Base-by-base conservation (phyloP, 2,888 invertebrate genomes). In the Drosophila austrosaltans region DNA sequence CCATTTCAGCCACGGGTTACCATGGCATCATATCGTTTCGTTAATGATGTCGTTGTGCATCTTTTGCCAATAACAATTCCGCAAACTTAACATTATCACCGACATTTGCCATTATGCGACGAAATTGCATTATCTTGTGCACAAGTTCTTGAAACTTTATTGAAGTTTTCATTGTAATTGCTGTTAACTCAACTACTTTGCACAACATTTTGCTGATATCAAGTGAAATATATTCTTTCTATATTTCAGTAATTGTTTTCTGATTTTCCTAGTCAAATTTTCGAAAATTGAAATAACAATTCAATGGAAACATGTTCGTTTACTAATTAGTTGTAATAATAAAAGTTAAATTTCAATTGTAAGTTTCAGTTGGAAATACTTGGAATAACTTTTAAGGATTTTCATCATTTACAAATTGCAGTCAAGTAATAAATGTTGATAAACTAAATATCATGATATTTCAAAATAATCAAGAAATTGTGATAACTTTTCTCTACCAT, bases 21-120 rank as follows among this genome's bases (percentile, higher is more conserved):
- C 63, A 40, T 70, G 54, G 57, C 57, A 32, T 56, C 39, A 54
- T 5, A 10, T 57, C 74, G 53, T 42, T 65, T 54, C 66, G 74
- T 81, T 87, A 84, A 87, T 84, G 84, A 78, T 69, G 70, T 63
- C 85, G 63, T 82, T 82, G 67, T 69, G 64, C 65, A 72, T 69
- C 67, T 70, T 68, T 25, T 10, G 48, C 22, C 48, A 65, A 28
- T 59, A 44, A 61, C 69, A 83, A 69, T 75, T 75, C 70, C 66
- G 74, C 74, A 73, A 72, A 72, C 68, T 74, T 74, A 62, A 72
- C 74, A 74, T 77, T 78, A 66, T 64, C 76, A 63, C 60, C 66
- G 48, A 48, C 48, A 48, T 57, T 60, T 39, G 60, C 57, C 61
- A 39, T 57, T 28, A 56, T 36, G 56, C 40, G 56, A 72, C 67